Percentiles rank a stretch among this genome's conserved stretches.
Conservation (phyloP, 2,113 vertebrate species). For the Cyprinodon variegatus region DNA sequence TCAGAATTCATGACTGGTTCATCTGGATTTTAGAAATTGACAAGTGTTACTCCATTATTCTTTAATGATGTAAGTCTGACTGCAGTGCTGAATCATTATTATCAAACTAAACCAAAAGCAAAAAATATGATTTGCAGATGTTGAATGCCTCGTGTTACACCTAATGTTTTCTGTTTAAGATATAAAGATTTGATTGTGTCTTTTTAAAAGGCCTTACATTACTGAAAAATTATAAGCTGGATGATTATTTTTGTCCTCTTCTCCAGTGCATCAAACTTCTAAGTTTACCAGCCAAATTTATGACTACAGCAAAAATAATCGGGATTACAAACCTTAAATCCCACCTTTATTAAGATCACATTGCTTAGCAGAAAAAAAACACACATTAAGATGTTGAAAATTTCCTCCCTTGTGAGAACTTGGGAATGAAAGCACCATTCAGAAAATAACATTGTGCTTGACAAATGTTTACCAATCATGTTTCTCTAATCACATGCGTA, state of each 20-base stretch:
- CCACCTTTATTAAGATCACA: neutral
- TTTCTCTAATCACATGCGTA: slow-evolving; percentile 56
- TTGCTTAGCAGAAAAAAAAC: neutral
- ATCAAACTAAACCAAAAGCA: too few relatives aligned
- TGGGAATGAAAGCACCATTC: neutral
- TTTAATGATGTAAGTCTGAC: too few relatives aligned
- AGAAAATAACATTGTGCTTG: neutral
- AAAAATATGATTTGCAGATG: too few relatives aligned
- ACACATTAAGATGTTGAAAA: neutral
- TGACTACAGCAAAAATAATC: too few relatives aligned
- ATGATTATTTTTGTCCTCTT: neutral
- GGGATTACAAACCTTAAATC: neutral
- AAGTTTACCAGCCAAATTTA: neutral
- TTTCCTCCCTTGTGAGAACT: neutral
- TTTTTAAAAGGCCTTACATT: neutral
- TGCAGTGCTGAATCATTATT: too few relatives aligned
- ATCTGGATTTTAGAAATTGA: too few relatives aligned
- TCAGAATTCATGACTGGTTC: too few relatives aligned
- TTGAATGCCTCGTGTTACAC: too few relatives aligned
- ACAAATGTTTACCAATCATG: slow-evolving; percentile 12
- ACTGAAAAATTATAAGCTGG: neutral
- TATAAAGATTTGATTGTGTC: too few relatives aligned
- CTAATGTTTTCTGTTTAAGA: too few relatives aligned
- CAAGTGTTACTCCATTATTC: too few relatives aligned
- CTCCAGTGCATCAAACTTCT: neutral